Percentiles rank a stretch among this genome's conserved stretches.
phyloP scores from a whole-genome alignment of 1,140 invertebrate genomes.

The Octopus bimaculoides region DNA sequence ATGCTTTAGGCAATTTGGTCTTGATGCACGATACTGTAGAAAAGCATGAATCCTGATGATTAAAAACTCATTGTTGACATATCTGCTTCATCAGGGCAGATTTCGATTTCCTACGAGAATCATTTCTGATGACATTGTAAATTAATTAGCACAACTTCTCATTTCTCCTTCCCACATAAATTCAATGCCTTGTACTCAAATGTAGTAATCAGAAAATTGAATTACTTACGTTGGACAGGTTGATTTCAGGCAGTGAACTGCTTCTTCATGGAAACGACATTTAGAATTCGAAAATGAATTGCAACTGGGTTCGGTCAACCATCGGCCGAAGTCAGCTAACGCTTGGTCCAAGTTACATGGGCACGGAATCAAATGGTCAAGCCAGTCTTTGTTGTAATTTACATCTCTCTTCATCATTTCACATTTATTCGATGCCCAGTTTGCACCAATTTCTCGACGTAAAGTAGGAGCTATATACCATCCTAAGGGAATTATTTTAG shows the following conservation, averaged over 20 bases:
- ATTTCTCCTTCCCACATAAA: too few species aligned
- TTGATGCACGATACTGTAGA: too few species aligned
- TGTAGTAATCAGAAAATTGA: not conserved
- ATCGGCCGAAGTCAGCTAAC: conserved; percentile 85
- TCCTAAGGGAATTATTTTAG: conserved; percentile 35
- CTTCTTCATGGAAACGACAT: conserved; percentile 83
- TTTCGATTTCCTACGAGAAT: too few species aligned
- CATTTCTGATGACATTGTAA: too few species aligned
- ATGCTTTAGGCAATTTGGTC: too few species aligned
- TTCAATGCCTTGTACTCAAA: too few species aligned
- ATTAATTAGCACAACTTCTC: too few species aligned
- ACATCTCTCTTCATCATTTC: conserved; percentile 22
- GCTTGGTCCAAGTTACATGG: conserved; percentile 91
- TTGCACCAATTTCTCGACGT: conserved; percentile 23
- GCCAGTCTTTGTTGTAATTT: conserved; percentile 38
- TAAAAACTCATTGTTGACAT: too few species aligned
- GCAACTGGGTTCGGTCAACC: conserved; percentile 85
- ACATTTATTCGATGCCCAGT: conserved; percentile 41
- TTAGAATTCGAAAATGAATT: conserved; percentile 72
- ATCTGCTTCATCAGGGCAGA: too few species aligned
- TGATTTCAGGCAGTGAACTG: conserved; percentile 88
- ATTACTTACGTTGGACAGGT: conserved; percentile 80
- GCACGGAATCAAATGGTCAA: conserved; percentile 66
- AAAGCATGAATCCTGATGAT: too few species aligned
- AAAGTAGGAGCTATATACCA: conserved; percentile 41